Evolutionary conservation across 2,113 vertebrate genomes (phyloP).

Genomic region (Dunckerocampus dactyliophorus): DNA sequence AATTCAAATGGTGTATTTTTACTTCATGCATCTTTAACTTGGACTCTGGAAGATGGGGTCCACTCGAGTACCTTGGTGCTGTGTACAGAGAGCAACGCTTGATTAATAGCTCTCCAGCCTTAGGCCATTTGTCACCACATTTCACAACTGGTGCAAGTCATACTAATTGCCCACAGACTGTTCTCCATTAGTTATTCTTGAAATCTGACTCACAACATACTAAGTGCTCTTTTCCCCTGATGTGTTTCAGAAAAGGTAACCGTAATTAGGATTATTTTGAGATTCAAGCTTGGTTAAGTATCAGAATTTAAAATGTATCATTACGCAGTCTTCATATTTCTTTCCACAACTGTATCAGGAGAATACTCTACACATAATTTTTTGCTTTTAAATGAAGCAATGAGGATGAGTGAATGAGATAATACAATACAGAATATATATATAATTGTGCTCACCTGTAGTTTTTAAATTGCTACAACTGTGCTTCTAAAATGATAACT

Average conservation of each 20-base stretch:
- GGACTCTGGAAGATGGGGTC: slow-evolving; percentile 57
- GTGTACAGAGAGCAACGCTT: slow-evolving; percentile 32
- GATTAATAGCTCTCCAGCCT: slow-evolving; percentile 64
- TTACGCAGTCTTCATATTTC: no score
- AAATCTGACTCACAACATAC: slow-evolving; percentile 17
- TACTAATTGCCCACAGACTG: slow-evolving; percentile 51
- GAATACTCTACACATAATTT: no score
- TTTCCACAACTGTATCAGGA: no score
- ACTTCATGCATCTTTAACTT: slow-evolving; percentile 37
- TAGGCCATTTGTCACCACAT: slow-evolving; percentile 61
- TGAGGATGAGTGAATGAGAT: no score
- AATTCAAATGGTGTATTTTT: slow-evolving; percentile 13
- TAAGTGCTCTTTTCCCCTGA: slow-evolving; percentile 26
- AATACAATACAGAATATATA: no score
- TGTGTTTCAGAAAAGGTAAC: slow-evolving; percentile 16
- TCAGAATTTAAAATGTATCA: no score
- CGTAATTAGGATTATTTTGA: neutral
- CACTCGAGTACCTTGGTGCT: slow-evolving; percentile 57
- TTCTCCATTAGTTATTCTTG: slow-evolving; percentile 53
- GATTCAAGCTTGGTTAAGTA: no score
- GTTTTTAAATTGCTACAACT: no score
- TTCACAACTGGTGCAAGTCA: slow-evolving; percentile 39
- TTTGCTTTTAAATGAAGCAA: no score
- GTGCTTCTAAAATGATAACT: no score
- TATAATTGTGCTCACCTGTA: no score